Evolutionary conservation across 2,888 invertebrate species (phyloP), one percentile per base, ranked within the genome.

Genomic region (Alloplasta piceator): DNA sequence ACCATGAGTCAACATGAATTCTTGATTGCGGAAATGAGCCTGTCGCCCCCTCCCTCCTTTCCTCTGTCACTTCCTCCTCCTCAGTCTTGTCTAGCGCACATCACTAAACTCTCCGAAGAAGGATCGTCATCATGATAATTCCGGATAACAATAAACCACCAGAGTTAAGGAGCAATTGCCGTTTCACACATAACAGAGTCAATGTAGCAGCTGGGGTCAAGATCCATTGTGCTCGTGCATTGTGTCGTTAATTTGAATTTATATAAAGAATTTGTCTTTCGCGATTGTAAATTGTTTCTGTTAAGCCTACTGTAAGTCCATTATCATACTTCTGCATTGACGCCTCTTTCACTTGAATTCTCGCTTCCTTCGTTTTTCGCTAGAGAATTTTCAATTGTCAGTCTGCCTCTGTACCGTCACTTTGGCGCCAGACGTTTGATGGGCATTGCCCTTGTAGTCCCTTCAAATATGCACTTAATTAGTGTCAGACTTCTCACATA

Each of bases 21-120:
- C 85, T 86, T 87, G 87, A 89, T 88, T 88, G 87, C 88, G 88
- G 88, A 89, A 88, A 88, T 88, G 85, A 86, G 83, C 52, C 84
- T 80, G 78, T 63, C 77, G 73, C 58, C 58, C 43, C 16, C 10
- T 61, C 38, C 46, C 43, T 52, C 60, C 41, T 14, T 68, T 12
- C 14, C 36, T 71, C 26, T 60, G 36, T 56, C 39, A 43, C 43
- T 58, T 46, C 41, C 56, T 43, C 36, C 38, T 26, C 9, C 56
- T 43, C 46, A 43, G 7, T 50, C 56, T 64, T 50, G 64, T 58
- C 43, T 36, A 70, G 52, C 63, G 74, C 52, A 64, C 70, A 71
- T 78, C 70, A 39, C 60, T 39, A 48, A 46, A 12, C 41, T 46
- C 46, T 58, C 12, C 46, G 64, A 26, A 70, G 63, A 50, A 61